phyloP scores from a whole-genome alignment of 2,113 vertebrate species.

The Trinectes maculatus region DNA sequence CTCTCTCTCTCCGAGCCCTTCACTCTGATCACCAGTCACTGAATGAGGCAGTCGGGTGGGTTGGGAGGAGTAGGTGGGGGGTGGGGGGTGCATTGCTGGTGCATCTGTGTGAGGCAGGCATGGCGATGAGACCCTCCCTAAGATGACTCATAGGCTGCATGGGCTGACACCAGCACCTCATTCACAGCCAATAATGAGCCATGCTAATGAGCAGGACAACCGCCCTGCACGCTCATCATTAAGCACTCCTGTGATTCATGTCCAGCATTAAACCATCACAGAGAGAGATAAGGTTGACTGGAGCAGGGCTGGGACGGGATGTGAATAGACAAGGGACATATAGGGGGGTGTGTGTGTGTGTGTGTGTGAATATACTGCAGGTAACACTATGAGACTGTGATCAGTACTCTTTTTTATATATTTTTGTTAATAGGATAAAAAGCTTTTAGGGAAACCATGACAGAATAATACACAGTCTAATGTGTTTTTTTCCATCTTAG shows the following conservation, averaged over 20 bases:
- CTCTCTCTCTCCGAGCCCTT: conserved; percentile 10
- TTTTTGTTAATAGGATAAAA: background rate
- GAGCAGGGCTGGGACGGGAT: background rate
- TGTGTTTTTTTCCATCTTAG: background rate
- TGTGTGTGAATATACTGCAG: background rate
- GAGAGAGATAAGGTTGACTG: conserved; percentile 50
- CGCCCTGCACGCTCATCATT: conserved; percentile 73
- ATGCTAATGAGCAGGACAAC: conserved; percentile 82
- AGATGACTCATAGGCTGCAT: conserved; percentile 78
- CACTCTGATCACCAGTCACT: conserved; percentile 29
- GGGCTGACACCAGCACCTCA: conserved; percentile 81
- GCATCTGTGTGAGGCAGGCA: conserved; percentile 58
- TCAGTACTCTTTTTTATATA: background rate
- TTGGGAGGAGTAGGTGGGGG: background rate
- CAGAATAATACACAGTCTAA: background rate
- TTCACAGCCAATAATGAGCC: conserved; percentile 82
- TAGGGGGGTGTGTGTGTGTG: background rate
- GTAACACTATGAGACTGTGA: background rate
- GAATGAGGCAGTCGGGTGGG: conserved; percentile 42
- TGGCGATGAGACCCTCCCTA: conserved; percentile 73
- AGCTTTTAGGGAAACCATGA: background rate
- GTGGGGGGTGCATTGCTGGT: conserved; percentile 19
- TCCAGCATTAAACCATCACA: conserved; percentile 60
- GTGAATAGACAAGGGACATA: background rate
- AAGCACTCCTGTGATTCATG: conserved; percentile 65